Evolutionary conservation across 2,113 vertebrate species (phyloP), one percentile per base, ranked within the genome.

Genomic region (Pimephales promelas): DNA sequence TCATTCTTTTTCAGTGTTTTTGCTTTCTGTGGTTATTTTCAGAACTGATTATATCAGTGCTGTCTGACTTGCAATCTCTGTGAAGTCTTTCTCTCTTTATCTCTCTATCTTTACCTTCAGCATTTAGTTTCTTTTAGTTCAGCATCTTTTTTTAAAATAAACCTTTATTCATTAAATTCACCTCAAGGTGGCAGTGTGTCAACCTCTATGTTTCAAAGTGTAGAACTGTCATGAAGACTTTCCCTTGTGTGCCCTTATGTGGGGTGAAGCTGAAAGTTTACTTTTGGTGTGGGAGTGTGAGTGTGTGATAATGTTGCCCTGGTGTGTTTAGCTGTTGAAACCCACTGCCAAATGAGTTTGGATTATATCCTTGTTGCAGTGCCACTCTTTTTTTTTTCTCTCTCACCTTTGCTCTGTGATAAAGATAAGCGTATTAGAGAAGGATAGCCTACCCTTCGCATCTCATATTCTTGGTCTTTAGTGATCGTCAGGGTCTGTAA

Each of bases 141-240:
- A n/a, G n/a, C n/a, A n/a, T n/a, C n/a, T n/a, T n/a, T n/a, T n/a
- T n/a, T n/a, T n/a, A n/a, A n/a, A n/a, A n/a, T n/a, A n/a, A n/a
- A n/a, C n/a, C 40, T 56, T 28, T 24, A 16, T 22, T 43, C 7
- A 59, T 59, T 43, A 20, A 31, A 28, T 49, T 49, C 52, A 49
- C 81, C 81, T 74, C 70, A 61, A 62, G 81, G 70, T 10, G 56
- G 54, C 70, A 73, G 24, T 45, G 43, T 61, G 20, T 40, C 24
- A 73, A 47, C 18, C 10, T 28, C 4, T 11, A 54, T 74, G 47
- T 16, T 47, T 45, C 9, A 36, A 73, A 10, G 70, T 72, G n/a
- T 14, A 8, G 3, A 11, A 47, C 11, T 47, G 45, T 47, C 45
- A 11, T 14, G 24, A 16, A 26, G 45, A 20, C 26, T 54, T 36